Evolutionary conservation across 64 coral and sea anemone genomes (phyloP), one percentile per base, ranked within the genome.

Genomic region (Catalaphyllia jardinei): DNA sequence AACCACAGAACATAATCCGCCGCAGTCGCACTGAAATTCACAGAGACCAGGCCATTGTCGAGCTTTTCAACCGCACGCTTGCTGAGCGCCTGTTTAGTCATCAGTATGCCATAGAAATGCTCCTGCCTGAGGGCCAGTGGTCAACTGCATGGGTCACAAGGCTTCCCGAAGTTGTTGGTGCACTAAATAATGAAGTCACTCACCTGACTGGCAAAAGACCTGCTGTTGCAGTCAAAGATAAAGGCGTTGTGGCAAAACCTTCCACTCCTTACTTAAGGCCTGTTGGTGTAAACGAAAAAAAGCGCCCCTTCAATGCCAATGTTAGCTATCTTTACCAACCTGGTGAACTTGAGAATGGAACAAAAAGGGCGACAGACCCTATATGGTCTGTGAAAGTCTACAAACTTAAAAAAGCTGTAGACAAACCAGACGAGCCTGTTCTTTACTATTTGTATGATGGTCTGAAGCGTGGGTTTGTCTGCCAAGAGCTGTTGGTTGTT

Each of bases 291-390:
- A 20, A 74, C 4, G 86, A n/a, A 86, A 35, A 57, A 85, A 75
- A 89, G 55, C 60, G 89, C 35, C 87, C 92, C 62, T 94, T 63
- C 13, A 39, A 0, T 0, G 51, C 62, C 10, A 13, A 13, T 31
- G 87, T 94, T 38, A 61, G 81, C 5, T 94, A 90, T 80, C 16
- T 94, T 7, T 94, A 94, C 60, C 71, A 83, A 29, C 72, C 72
- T 0, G 87, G 87, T 11, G 87, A 94, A 52, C 33, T 93, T 12
- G 92, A 89, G 72, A 87, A 87, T 28, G 87, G 92, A 1, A 22
- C 65, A n/a, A n/a, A n/a, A n/a, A n/a, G n/a, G n/a, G n/a, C n/a
- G n/a, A n/a, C n/a, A n/a, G n/a, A n/a, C n/a, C n/a, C n/a, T n/a
- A n/a, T n/a, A n/a, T n/a, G n/a, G 76, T 84, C 67, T 24, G 35